phyloP scores from a whole-genome alignment of 2,797 vertebrate species.

The Potorous gilbertii region DNA sequence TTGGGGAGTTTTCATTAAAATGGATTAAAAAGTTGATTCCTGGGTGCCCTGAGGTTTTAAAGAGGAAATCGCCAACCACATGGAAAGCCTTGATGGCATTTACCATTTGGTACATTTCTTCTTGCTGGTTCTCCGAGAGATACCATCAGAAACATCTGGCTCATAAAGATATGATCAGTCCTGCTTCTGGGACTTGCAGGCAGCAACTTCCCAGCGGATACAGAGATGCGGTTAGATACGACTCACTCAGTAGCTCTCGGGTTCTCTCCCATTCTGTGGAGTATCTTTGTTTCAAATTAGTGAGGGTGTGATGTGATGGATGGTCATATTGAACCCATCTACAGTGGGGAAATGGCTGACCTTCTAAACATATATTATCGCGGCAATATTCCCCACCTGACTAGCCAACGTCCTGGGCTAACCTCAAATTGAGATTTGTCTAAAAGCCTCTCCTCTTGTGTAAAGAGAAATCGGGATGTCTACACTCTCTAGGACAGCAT shows the following conservation, averaged over 20 bases:
- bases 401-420: slow-evolving; percentile 61
- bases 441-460: slow-evolving; percentile 62
- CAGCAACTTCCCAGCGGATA: not conserved
- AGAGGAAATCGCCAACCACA: not conserved
- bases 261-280: slow-evolving; percentile 1
- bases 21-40: not conserved
- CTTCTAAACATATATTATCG: slow-evolving; percentile 58
- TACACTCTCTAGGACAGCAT: slow-evolving; percentile 71
- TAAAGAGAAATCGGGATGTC: slow-evolving; percentile 74
- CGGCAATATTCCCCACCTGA: slow-evolving; percentile 41
- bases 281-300: slow-evolving; percentile 50
- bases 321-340: slow-evolving; percentile 46
- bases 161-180: not conserved
- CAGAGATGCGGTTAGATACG: not conserved
- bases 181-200: not conserved
- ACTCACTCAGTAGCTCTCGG: slow-evolving; percentile 3
- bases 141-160: slow-evolving; percentile 42
- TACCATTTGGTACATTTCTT: slow-evolving; percentile 57
- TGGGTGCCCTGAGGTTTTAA: not conserved
- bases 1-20: not conserved
- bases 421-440: slow-evolving; percentile 69
- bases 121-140: slow-evolving; percentile 50
- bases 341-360: slow-evolving; percentile 63
- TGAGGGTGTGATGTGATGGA: slow-evolving; percentile 43
- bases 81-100: not conserved